phyloP scores from a whole-genome alignment of 2,888 invertebrate species.

The Sclerodermus sp. region DNA sequence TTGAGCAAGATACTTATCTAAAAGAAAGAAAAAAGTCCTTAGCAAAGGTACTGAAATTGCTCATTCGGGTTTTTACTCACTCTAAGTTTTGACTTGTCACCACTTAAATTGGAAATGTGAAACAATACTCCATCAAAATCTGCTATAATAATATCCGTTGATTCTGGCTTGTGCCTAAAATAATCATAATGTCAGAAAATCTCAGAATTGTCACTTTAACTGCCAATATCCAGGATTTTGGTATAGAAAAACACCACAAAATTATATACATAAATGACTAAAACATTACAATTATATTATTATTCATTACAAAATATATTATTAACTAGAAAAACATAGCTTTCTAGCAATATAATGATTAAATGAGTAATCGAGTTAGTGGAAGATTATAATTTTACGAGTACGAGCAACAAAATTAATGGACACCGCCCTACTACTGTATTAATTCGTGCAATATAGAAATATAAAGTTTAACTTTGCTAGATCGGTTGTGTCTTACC shows the following conservation, averaged over 20 bases:
- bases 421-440: slow-evolving; percentile 42
- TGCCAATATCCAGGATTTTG: too few relatives aligned
- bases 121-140: slow-evolving; percentile 99
- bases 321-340: too few relatives aligned
- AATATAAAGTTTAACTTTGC: too few relatives aligned
- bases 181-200: slow-evolving; percentile 8
- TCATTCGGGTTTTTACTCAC: slow-evolving; percentile 63
- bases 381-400: too few relatives aligned
- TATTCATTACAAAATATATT: too few relatives aligned
- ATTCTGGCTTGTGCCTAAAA: slow-evolving; percentile 91
- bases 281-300: too few relatives aligned
- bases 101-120: slow-evolving; percentile 95
- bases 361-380: too few relatives aligned
- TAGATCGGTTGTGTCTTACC: slow-evolving; percentile 69
- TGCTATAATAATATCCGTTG: slow-evolving; percentile 89
- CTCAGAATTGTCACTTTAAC: too few relatives aligned
- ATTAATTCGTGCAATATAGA: too few relatives aligned
- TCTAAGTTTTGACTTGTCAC: slow-evolving; percentile 96
- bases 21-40: slow-evolving; percentile 6
- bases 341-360: too few relatives aligned
- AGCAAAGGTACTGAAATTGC: neutral
- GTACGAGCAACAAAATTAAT: neutral
- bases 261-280: too few relatives aligned
- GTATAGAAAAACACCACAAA: too few relatives aligned
- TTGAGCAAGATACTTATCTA: slow-evolving; percentile 98